phyloP scores from a whole-genome alignment of 2,113 vertebrate genomes.

The Columba janthina region DNA sequence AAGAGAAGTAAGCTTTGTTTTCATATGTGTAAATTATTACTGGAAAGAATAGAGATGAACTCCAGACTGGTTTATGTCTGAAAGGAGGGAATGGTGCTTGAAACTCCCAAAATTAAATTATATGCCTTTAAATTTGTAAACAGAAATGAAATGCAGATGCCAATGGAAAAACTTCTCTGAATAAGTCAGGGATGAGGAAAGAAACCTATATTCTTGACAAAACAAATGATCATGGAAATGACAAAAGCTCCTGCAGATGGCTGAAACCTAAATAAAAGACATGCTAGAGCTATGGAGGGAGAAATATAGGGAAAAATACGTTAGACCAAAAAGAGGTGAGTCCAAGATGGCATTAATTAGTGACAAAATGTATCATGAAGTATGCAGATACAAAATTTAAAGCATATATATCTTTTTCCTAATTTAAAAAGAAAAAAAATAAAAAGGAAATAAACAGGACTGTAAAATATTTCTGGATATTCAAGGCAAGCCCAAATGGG shows the following conservation, averaged over 20 bases:
- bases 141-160: neutral
- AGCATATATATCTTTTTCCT: neutral
- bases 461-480: neutral
- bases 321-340: accelerated
- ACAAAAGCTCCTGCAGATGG: neutral
- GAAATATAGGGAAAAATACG: neutral
- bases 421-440: neutral
- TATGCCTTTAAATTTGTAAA: slow-evolving; percentile 12
- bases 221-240: neutral
- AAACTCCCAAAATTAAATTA: neutral
- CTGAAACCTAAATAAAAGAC: neutral
- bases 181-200: neutral
- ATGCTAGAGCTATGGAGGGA: neutral
- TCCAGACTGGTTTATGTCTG: neutral
- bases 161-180: neutral
- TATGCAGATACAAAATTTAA: neutral
- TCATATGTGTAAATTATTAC: neutral
- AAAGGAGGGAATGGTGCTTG: neutral
- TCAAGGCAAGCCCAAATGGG: neutral
- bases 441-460: neutral
- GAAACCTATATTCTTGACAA: neutral
- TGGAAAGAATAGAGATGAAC: slow-evolving; percentile 4
- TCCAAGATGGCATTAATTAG: neutral
- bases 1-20: slow-evolving; percentile 2
- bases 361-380: neutral